Evolutionary conservation across 2,888 invertebrate genomes (phyloP).

Genomic region (Clistopyga incitator): DNA sequence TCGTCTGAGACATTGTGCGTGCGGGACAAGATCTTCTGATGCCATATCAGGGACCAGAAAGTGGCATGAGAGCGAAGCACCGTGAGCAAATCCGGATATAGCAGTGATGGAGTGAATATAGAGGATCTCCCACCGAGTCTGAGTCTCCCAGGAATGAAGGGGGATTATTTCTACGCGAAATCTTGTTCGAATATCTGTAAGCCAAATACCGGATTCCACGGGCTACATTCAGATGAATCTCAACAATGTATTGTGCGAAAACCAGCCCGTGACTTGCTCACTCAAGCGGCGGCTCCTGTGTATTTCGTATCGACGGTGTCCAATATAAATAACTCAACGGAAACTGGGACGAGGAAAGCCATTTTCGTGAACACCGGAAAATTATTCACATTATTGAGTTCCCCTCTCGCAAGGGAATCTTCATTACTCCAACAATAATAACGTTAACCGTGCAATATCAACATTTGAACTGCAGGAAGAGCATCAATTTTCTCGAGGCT

Average conservation of each 20-base stretch:
- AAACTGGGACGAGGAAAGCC: slow-evolving; percentile 17
- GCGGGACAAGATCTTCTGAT: neutral
- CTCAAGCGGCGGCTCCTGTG: neutral
- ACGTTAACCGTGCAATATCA: neutral
- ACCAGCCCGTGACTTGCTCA: slow-evolving; percentile 11
- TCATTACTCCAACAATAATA: slow-evolving; percentile 16
- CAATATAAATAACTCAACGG: slow-evolving; percentile 35
- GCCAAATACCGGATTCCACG: slow-evolving; percentile 47
- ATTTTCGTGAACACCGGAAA: slow-evolving; percentile 27
- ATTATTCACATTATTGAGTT: slow-evolving; percentile 24
- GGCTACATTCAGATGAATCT: slow-evolving; percentile 55
- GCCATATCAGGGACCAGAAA: slow-evolving; percentile 4
- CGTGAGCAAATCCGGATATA: slow-evolving; percentile 7
- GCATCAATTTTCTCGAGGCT: neutral
- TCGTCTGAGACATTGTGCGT: neutral
- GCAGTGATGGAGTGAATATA: slow-evolving; percentile 9
- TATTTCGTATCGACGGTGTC: slow-evolving; percentile 31
- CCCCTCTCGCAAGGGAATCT: neutral
- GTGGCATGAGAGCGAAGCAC: neutral
- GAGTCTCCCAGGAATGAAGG: neutral
- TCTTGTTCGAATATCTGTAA: slow-evolving; percentile 62
- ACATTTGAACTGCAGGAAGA: neutral
- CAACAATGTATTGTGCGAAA: slow-evolving; percentile 62
- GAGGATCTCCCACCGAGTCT: slow-evolving; percentile 2
- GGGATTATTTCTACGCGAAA: slow-evolving; percentile 47